Base-by-base conservation (phyloP, 2,797 vertebrate species). In the Propithecus perrieri region DNA sequence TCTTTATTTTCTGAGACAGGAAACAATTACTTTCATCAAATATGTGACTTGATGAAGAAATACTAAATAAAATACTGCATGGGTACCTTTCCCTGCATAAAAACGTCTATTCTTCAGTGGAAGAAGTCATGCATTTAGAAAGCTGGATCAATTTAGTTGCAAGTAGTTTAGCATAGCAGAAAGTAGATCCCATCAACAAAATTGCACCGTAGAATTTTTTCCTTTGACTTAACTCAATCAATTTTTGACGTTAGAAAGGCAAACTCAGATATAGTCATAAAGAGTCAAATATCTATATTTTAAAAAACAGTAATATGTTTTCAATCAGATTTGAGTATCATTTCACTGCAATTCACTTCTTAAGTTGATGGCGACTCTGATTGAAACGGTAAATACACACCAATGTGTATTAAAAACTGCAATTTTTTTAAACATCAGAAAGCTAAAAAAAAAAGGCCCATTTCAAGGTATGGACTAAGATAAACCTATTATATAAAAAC, bases 11-110 rank as follows among this genome's bases (percentile, higher is more conserved):
- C 11, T 43, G 35, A 50, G 41, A 91, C 13, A 81, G 59, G 5
- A 94, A 96, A 91, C 57, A 75, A 61, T 84, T 91, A 38, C 3
- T 91, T 33, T 76, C 2, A 84, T 38, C 26, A 85, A 95, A 89
- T 65, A 55, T 1, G 48, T 74, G 55, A 28, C 2, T 76, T 48
- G 15, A 14, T 89, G 87, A 91, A 53, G 63, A 91, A 89, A 13
- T 69, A 59, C 17, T 59, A 86, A 83, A 61, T 43, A 81, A 93
- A 93, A 96, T 61, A 63, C 67, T 94, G 35, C 61, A 2, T 69
- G 55, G 30, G 43, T 85, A 95, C 5, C 12, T 48, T 43, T 43
- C 7, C 14, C 35, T 24, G n/a, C 71, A 35, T 63, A 79, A 94
- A 50, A 90, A 61, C 71, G 24, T 65, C 67, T 88, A 13, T 53